Base-by-base conservation (phyloP, 1,140 invertebrate species). In the Caligus rogercresseyi region DNA sequence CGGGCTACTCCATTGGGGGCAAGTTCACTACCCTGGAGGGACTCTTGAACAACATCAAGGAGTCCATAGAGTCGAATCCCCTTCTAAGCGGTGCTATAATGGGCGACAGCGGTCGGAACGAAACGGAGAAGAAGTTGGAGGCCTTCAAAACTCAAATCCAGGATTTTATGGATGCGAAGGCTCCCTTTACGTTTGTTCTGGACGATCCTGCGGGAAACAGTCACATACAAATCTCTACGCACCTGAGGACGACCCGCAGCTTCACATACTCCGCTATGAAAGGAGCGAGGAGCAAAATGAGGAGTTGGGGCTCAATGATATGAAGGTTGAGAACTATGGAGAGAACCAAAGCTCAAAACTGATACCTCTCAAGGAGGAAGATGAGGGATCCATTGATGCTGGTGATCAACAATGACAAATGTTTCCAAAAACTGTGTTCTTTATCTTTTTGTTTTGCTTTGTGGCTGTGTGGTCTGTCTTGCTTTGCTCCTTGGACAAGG, bases 131-230 rank as follows among this genome's bases (percentile, higher is more conserved):
- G n/a, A 74, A 78, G 65, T 75, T 88, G 69, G 69, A 79, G 31
- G 68, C 72, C 16, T 89, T 95, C 70, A 74, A 85, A 16, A 69
- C 73, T 0, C 78, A 83, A 67, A 75, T 94, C 23, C 78, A 87
- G 60, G 71, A 82, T 58, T 79, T 92, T 7, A 70, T 90, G 16
- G 74, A 79, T 16, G 78, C 83, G 0, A 75, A 81, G 67, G 72
- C 72, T n/a, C 57, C 76, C 2, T 75, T 83, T 43, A 92, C 86
- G 0, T 67, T 98, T 1, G 73, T 96, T 16, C 72, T 99, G 52
- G 89, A 97, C 74, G 95, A 98, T 77, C 90, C 93, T 14, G 87
- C 93, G 31, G 95, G 95, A 14, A 98, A 98, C 74, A 95, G 90
- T 69, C 98, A 95, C 72, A 75, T 98, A 51, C 89, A 84, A 79